phyloP scores from a whole-genome alignment of 2,113 vertebrate species.

The Gymnobelideus leadbeateri region DNA sequence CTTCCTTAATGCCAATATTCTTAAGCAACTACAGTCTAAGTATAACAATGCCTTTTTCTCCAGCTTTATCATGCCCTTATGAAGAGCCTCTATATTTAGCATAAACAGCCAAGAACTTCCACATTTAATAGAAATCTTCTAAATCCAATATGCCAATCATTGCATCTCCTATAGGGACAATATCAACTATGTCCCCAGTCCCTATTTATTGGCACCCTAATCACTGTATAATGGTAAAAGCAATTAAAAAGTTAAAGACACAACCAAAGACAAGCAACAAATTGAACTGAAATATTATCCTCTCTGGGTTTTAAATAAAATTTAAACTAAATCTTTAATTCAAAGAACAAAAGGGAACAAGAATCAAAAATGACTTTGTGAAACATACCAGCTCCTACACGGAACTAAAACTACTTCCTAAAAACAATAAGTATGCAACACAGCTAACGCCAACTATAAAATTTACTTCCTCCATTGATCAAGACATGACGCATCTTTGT shows the following conservation, averaged over 20 bases:
- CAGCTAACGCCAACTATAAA: neutral
- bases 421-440: neutral
- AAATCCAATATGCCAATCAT: constrained; percentile 43
- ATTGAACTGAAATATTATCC: neutral
- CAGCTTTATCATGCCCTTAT: constrained; percentile 40
- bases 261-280: constrained; percentile 27
- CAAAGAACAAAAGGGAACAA: neutral
- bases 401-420: neutral
- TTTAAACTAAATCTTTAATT: neutral
- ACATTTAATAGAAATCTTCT: neutral
- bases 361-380: neutral
- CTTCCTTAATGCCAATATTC: neutral
- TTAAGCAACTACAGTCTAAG: neutral
- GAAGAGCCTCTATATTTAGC: constrained; percentile 8
- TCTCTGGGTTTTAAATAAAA: neutral
- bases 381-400: neutral
- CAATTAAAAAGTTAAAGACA: constrained; percentile 9
- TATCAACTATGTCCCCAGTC: constrained; percentile 8
- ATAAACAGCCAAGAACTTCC: neutral
- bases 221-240: neutral
- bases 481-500: constrained; percentile 40
- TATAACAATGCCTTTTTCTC: constrained; percentile 28
- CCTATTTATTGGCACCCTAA: neutral
- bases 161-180: constrained; percentile 53
- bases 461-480: constrained; percentile 7